Conservation (phyloP, 2,888 invertebrate species). For the Drosophila borborema region DNA sequence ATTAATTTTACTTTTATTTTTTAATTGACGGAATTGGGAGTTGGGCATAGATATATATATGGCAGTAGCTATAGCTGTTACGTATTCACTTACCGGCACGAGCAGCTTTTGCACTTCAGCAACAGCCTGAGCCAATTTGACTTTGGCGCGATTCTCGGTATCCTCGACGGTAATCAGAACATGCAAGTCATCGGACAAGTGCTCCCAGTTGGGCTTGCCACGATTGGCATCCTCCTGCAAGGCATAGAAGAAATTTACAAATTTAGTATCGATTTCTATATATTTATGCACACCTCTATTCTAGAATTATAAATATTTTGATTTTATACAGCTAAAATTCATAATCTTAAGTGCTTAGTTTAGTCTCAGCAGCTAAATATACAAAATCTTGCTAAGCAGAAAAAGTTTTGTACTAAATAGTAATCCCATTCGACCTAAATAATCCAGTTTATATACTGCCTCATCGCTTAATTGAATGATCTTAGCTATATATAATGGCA, state of each 20-base stretch:
- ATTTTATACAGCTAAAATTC: too few species aligned
- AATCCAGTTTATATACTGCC: not conserved
- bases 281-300: too few species aligned
- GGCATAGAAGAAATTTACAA: not conserved
- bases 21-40: not conserved
- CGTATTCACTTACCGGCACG: constrained; percentile 92
- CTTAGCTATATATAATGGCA: not conserved
- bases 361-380: not conserved
- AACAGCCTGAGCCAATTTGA: constrained; percentile 97
- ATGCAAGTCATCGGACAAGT: constrained; percentile 99
- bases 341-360: too few species aligned
- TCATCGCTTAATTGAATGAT: not conserved
- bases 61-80: not conserved
- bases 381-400: not conserved
- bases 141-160: constrained; percentile 97
- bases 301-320: too few species aligned
- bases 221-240: constrained; percentile 98
- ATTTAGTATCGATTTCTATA: not conserved
- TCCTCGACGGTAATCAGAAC: constrained; percentile 99
- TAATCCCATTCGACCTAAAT: not conserved
- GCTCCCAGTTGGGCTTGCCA: constrained; percentile 99
- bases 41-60: not conserved
- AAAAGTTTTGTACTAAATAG: not conserved
- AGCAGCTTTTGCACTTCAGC: constrained; percentile 99
- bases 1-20: not conserved